These are phyloP conservation scores for Knipowitschia caucasica DNA, from an alignment of 2,797 vertebrate genomes.

Conservation along the genomic window DNA sequence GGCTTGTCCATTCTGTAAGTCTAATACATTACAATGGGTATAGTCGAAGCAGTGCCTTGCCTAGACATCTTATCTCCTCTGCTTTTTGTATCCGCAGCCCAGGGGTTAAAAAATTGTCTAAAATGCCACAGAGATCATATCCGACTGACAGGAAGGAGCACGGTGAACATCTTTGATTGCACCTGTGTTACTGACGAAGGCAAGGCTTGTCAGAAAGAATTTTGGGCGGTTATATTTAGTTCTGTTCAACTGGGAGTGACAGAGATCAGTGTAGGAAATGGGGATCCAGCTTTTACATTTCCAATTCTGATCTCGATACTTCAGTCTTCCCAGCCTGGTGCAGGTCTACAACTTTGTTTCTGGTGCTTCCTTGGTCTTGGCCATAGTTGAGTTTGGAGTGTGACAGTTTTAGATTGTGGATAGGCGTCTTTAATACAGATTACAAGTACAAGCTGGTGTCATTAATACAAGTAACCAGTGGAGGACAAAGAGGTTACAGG, in stretches of 20 bases:
- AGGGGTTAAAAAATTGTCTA: neutral
- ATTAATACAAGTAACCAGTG: too few species aligned
- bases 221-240: neutral
- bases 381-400: too few species aligned
- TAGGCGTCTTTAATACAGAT: too few species aligned
- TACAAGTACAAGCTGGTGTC: too few species aligned
- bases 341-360: too few species aligned
- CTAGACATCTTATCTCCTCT: slow-evolving; percentile 15
- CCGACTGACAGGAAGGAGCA: neutral
- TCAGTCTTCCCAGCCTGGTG: too few species aligned
- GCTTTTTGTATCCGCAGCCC: slow-evolving; percentile 6
- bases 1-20: neutral
- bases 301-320: too few species aligned
- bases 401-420: too few species aligned
- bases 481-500: too few species aligned
- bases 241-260: neutral
- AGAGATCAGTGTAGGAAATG: neutral
- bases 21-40: slow-evolving; percentile 2
- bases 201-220: neutral
- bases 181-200: neutral
- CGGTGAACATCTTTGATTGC: neutral
- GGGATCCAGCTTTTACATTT: too few species aligned
- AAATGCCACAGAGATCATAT: slow-evolving; percentile 11
- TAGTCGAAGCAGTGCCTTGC: slow-evolving; percentile 2
- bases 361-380: too few species aligned